Evolutionary conservation across 2,113 vertebrate species (phyloP), one percentile per base, ranked within the genome.

Genomic region (Siniperca knerii): DNA sequence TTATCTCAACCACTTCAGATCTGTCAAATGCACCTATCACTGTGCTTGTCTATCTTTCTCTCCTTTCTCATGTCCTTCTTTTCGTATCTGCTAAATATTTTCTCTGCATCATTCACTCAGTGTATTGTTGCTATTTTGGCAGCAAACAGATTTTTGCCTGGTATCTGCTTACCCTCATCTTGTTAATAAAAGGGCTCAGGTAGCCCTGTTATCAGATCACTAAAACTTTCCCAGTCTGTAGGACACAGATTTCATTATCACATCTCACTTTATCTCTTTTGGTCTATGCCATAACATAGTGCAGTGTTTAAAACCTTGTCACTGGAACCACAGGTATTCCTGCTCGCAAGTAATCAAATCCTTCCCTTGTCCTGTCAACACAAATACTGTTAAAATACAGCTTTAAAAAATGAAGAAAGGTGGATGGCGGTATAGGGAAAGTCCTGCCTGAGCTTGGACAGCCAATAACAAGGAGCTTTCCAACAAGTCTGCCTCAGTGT

Each of bases 401-500:
- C 25, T 48, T 67, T 16, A 40, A 21, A 66, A 73, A 68, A 62
- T 55, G 0, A 68, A 73, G 44, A 82, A 74, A 55, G 21, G 72
- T 54, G 29, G 65, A 83, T 40, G 61, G 44, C 3, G 4, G 44
- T 20, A 55, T 15, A 35, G 69, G 42, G 60, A 82, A 84, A 81
- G 37, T 81, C 74, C 60, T 23, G 79, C 42, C 67, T 65, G 60
- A 75, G 79, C 37, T 83, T 25, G 15, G 76, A 76, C 84, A 44
- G 70, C 77, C 82, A 86, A 79, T 57, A 78, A 87, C 77, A 74
- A 54, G 68, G 6, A 83, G 75, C 71, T 88, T 67, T 87, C 78
- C 77, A 84, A 90, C 80, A 82, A 88, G 77, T 67, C 79, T 64
- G 42, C 77, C 33, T 88, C 55, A 88, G 62, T 75, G 64, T 81